Conservation (phyloP, 2,797 vertebrate genomes). For the Petrocephalus sullivani region DNA sequence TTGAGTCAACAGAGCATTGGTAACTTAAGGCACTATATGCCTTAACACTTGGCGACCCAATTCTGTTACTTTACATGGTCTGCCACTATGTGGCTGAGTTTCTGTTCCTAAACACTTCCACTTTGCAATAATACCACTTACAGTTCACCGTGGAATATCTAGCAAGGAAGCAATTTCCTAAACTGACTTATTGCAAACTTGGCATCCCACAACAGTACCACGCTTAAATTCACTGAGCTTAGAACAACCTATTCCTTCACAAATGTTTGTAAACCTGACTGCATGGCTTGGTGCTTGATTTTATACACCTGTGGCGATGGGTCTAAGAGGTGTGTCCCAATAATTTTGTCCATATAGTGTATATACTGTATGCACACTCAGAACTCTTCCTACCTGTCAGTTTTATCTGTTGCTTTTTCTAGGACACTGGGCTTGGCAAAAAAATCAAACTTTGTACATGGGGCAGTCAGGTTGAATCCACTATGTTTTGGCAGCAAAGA, state of each 20-base stretch:
- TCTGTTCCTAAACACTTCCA: neutral
- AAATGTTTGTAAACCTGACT: neutral
- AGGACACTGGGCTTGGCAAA: slow-evolving; percentile 52
- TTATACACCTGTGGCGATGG: neutral
- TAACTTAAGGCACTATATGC: neutral
- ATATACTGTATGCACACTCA: neutral
- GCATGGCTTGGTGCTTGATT: neutral
- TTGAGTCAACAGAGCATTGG: too few relatives aligned
- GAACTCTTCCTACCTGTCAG: slow-evolving; percentile 46
- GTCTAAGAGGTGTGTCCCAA: neutral
- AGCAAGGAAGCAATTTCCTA: neutral
- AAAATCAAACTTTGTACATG: slow-evolving; percentile 56
- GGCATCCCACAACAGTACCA: neutral
- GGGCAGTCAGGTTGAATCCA: slow-evolving; percentile 32
- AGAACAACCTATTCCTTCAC: neutral
- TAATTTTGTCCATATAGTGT: neutral
- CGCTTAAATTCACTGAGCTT: too few relatives aligned
- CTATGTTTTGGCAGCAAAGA: slow-evolving; percentile 40
- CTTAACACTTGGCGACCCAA: neutral
- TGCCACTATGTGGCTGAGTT: neutral
- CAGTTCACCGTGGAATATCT: neutral
- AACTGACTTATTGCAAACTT: neutral
- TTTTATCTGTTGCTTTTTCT: slow-evolving; percentile 24
- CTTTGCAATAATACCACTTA: neutral
- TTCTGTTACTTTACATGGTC: neutral